A percentile compares a stretch with the other conserved stretches of the same genome.
phyloP scores from a whole-genome alignment of 2,888 invertebrate genomes.

The Orchesellides sinensis region DNA sequence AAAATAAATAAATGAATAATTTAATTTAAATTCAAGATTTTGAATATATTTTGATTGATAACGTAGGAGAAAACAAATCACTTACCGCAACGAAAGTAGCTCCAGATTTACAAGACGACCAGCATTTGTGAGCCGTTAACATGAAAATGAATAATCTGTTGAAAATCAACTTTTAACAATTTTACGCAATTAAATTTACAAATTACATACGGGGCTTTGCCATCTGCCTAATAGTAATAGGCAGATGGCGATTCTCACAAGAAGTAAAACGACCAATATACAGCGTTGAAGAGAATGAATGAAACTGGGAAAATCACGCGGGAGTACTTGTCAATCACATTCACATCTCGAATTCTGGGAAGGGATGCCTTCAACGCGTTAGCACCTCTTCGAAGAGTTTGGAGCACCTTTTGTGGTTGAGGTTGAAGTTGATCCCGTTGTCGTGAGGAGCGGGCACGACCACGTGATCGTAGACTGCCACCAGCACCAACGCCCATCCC shows the following conservation, averaged over 20 bases:
- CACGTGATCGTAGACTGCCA: conserved; percentile 62
- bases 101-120: too few relatives aligned
- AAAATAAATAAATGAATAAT: too few relatives aligned
- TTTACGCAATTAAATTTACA: not conserved
- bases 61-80: too few relatives aligned
- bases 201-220: conserved; percentile 39
- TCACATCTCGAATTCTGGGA: conserved; percentile 98
- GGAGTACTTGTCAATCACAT: conserved; percentile 98
- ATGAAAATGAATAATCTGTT: too few relatives aligned
- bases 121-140: too few relatives aligned
- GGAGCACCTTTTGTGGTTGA: conserved; percentile 80
- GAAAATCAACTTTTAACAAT: not conserved
- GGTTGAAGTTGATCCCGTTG: conserved; percentile 63
- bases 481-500: conserved; percentile 47
- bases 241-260: conserved; percentile 75
- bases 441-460: conserved; percentile 61
- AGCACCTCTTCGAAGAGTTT: conserved; percentile 89
- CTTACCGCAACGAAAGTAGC: too few relatives aligned
- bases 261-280: conserved; percentile 97
- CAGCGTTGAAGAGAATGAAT: conserved; percentile 95
- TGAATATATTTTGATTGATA: too few relatives aligned
- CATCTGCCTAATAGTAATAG: conserved; percentile 72
- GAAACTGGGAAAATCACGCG: conserved; percentile 96
- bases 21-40: too few relatives aligned
- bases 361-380: conserved; percentile 92